These are phyloP conservation scores for Acrocephalus kingi DNA, from an alignment of 2,113 vertebrate species.

Conservation along the genomic window DNA sequence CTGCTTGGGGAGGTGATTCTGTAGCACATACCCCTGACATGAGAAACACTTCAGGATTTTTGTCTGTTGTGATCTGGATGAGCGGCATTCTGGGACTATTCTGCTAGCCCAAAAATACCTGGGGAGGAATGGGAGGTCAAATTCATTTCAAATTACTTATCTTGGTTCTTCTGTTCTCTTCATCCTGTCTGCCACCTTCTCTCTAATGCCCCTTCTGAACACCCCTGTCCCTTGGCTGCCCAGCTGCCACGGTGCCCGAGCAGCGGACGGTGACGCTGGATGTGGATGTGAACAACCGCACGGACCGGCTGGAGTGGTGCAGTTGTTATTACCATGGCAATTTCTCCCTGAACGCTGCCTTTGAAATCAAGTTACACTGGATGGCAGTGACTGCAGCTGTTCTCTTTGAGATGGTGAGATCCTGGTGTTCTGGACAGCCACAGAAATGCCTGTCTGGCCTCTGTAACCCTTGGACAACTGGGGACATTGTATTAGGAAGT, in stretches of 20 bases:
- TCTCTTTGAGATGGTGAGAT: conserved; percentile 95
- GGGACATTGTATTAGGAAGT: neutral
- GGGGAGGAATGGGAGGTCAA: neutral
- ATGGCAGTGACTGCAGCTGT: conserved; percentile 96
- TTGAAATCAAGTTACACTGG: conserved; percentile 98
- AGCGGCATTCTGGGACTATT: conserved; percentile 17
- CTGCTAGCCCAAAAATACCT: neutral
- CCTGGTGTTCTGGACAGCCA: neutral
- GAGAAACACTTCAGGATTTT: neutral
- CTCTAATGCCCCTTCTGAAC: neutral
- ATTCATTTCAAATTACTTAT: neutral
- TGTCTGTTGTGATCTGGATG: neutral
- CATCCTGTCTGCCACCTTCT: neutral
- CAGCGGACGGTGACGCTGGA: conserved; percentile 95
- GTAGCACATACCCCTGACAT: neutral
- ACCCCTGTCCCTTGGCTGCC: neutral
- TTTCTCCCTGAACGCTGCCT: conserved; percentile 90
- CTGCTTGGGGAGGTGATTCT: neutral
- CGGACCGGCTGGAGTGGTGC: conserved; percentile 93
- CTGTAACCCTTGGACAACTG: neutral
- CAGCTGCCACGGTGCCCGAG: conserved; percentile 93
- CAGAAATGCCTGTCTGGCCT: neutral
- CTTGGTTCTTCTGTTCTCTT: neutral
- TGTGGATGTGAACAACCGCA: conserved; percentile 95
- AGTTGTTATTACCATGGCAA: conserved; percentile 98